Base-by-base conservation (phyloP, 2,797 vertebrate species). In the Syngnathus rostellatus region DNA sequence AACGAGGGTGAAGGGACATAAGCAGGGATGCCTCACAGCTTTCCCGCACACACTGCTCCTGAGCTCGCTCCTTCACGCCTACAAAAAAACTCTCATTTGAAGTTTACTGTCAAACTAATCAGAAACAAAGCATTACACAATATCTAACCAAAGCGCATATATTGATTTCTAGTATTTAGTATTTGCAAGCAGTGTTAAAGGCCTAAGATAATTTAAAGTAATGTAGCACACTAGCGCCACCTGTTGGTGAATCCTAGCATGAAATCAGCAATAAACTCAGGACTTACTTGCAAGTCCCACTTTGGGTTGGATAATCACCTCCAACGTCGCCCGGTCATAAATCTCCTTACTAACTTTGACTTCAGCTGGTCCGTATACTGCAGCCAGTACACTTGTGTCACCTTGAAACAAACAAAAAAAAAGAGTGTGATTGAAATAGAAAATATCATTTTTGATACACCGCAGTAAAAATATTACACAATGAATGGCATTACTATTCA, bases 341-440 rank as follows among this genome's bases (percentile, higher is more conserved):
- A 95, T 93, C 78, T 97, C 94, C 71, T 93, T 94, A 80, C 91
- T 96, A 77, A 95, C 86, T 79, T 95, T 95, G 41, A 97, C 94
- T 74, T 96, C 95, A 0, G 94, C 93, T 0, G 95, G 95, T 55
- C 94, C 95, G 0, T 96, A 96, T 8, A 94, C 91, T n/a, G 87
- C 95, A 0, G 89, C 94, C 74, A 95, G 75, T 58, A 95, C 88
- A 0, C 93, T 94, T 0, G 92, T 94, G 70, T 95, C 92, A n/a
- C 95, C 95, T 96, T 72, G 5, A 69, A 1, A 75, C 17, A 54
- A 60, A 50, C n/a, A 25, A 59, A 62, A 23, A 60, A 50, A 25
- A 60, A 37, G 25, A 6, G 50, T 63, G 43, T 37, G 1, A 50
- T 4, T 48, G 16, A 0, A 63, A 69, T 5, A 73, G 5, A n/a